Base-by-base conservation (phyloP, 2,797 vertebrate genomes). In the Aulostomus chinensis region DNA sequence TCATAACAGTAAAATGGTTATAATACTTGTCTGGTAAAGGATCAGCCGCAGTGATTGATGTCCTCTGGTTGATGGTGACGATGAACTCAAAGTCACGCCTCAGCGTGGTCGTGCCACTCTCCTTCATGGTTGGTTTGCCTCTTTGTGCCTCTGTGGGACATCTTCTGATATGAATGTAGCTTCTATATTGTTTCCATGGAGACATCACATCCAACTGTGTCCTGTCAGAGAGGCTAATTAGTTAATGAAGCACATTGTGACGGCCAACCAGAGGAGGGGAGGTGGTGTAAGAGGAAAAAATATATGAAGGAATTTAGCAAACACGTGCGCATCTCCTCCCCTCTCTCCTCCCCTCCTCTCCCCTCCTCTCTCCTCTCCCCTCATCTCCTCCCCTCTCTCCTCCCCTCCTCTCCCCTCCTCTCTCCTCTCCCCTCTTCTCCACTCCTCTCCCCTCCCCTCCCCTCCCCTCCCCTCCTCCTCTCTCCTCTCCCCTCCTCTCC, bases 211-310 rank as follows among this genome's bases (percentile, higher is more conserved):
- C 59, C 58, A 58, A 59, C 55, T 42, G 49, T 45, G 64, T 74
- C 42, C 67, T 66, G 66, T 77, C 67, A 70, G 53, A 66, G 67
- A 60, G 73, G 53, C 42, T 79, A 67, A 74, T 79, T 74, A 78
- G 66, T 50, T 74, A 59, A 78, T 73, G 74, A 78, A 61, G 55
- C 36, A 2, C 33, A 12, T 11, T 37, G 51, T 5, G 28, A 46
- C 11, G 32, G 21, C 9, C 5, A 2, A 22, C 28, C 37, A 22
- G 41, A 37, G 17, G 24, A 39, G 2, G 21, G 22, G 14, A 16
- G 38, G 38, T 17, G 25, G 25, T n/a, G 29, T 13, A 29, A 39
- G 4, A 16, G 31, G 21, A 34, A 30, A 25, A 14, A 43, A 20
- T 15, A n/a, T 50, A 22, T 36, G 26, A 22, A 65, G 75, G 58